Evolutionary conservation across 2,113 vertebrate species (phyloP).

Genomic region (Sylvicapra grimmia): DNA sequence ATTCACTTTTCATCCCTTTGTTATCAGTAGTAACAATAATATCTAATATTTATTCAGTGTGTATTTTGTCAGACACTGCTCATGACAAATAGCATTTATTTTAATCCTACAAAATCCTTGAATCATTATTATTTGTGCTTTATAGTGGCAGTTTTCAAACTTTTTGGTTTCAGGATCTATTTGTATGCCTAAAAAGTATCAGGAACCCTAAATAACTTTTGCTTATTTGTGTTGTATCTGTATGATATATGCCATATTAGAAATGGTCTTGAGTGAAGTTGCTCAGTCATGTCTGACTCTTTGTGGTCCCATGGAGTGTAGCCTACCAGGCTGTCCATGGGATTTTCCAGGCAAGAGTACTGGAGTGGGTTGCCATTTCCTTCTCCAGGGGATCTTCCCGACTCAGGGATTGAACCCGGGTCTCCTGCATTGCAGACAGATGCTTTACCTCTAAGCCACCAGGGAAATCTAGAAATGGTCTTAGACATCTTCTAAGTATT

Average conservation of each 20-base stretch:
- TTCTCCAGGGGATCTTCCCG: too few relatives aligned
- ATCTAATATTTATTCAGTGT: not conserved
- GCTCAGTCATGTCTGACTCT: too few relatives aligned
- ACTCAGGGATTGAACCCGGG: too few relatives aligned
- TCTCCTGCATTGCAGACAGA: too few relatives aligned
- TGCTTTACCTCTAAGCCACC: too few relatives aligned
- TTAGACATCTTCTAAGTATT: not conserved
- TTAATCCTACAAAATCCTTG: not conserved
- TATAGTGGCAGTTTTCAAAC: not conserved
- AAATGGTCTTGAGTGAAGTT: not conserved
- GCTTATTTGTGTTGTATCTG: not conserved
- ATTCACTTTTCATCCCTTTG: not conserved
- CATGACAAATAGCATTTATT: not conserved
- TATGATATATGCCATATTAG: not conserved
- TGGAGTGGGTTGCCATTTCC: too few relatives aligned
- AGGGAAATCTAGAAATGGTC: not conserved
- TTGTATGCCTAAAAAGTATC: not conserved
- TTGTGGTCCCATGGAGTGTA: too few relatives aligned
- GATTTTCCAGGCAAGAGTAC: too few relatives aligned
- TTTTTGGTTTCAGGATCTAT: not conserved
- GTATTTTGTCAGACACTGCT: not conserved
- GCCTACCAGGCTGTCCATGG: too few relatives aligned
- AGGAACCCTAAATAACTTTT: not conserved
- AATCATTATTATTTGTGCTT: not conserved
- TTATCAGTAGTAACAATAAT: not conserved